Evolutionary conservation across 2,113 vertebrate genomes (phyloP).

Genomic region (Odobenus rosmarus): DNA sequence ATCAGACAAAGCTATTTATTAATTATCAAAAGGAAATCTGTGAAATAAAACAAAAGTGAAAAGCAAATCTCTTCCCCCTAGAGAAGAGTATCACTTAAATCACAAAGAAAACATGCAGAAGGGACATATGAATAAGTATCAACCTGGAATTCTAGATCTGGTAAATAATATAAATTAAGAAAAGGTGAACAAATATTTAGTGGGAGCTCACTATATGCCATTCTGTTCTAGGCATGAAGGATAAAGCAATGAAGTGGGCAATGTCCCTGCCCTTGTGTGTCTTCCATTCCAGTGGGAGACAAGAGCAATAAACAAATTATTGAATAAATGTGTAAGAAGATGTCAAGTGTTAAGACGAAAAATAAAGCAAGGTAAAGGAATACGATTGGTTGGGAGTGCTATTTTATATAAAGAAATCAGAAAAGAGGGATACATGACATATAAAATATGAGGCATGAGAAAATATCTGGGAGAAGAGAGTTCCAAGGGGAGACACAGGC

Average conservation of each 20-base stretch:
- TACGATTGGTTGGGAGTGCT: not conserved
- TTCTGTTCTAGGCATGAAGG: not conserved
- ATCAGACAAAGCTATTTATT: not conserved
- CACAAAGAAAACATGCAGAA: not conserved
- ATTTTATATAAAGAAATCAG: not conserved
- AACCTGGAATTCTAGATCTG: not conserved
- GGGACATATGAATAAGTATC: not conserved
- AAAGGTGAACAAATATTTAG: not conserved
- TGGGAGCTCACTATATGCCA: not conserved
- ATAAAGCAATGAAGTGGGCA: not conserved
- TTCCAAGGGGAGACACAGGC: not conserved
- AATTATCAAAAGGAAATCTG: slow-evolving; percentile 12
- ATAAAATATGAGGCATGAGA: not conserved
- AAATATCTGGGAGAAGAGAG: not conserved
- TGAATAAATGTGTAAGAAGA: not conserved
- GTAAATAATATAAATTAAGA: not conserved
- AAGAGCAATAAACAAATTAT: not conserved
- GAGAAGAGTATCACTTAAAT: not conserved
- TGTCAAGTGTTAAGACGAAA: not conserved
- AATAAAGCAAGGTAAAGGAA: not conserved
- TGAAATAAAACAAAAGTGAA: slow-evolving; percentile 8
- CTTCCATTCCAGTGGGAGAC: not conserved
- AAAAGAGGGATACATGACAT: not conserved
- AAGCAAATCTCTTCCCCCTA: not conserved
- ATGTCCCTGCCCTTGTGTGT: not conserved